Evolutionary conservation across 2,888 invertebrate species (phyloP), one percentile per base, ranked within the genome.

Genomic region (Lasioglossum oenotherae): DNA sequence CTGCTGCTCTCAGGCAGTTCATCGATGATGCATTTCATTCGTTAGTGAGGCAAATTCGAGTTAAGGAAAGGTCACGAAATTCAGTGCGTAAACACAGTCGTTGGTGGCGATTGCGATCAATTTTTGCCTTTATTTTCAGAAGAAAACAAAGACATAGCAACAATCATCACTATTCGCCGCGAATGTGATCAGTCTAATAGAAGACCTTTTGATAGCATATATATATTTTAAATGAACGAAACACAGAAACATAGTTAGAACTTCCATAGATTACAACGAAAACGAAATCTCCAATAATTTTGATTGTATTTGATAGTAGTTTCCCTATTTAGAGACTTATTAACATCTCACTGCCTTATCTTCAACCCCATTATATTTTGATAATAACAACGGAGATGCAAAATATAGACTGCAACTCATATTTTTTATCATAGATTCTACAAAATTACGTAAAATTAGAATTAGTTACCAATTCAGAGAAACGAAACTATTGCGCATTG

Each of bases 11-110:
- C 84, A 96, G 98, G 41, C 98, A 98, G 92, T 98, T 98, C 94
- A 98, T 98, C 38, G 98, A 98, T 93, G 98, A 98, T 94, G 98
- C 98, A 41, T 98, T 98, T 95, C 98, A 98, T 93, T 98, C 98
- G n/a, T 96, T 98, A 78, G 97, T 98, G 23, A 96, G 98, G 82
- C 98, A 98, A 95, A 98, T 98, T 92, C 96, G 98, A 2, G 96
- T 96, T 77, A 97, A 97, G 91, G 98, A 98, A 94, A 95, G 97
- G 91, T 97, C 94, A 31, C 93, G 93, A 67, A 94, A 96, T 76
- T 94, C 95, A 74, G 95, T 96, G 86, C 96, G 96, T 60, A 97
- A 97, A 76, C 97, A 98, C 87, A 97, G 98, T 88, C 97, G 98
- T 87, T 98, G 98, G 98, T 97, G 98, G 95, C 96, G 98, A 31